Conservation (phyloP, 2,797 vertebrate species). For the Gambelia wislizenii region DNA sequence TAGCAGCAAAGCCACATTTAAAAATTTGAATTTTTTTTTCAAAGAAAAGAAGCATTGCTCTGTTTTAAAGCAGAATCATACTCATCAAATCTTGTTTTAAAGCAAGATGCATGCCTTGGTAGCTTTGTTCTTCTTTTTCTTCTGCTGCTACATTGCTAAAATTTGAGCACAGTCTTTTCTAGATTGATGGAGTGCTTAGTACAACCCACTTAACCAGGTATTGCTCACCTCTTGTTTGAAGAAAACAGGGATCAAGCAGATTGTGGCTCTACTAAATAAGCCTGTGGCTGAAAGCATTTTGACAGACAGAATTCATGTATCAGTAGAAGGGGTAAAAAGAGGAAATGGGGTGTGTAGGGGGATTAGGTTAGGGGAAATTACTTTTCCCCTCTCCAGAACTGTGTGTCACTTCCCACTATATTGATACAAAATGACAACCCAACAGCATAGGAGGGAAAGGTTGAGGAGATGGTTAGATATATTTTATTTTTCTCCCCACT, state of each 20-base stretch:
- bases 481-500: background rate
- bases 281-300: background rate
- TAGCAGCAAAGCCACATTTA: too few relatives aligned
- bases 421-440: background rate
- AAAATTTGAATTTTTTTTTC: too few relatives aligned
- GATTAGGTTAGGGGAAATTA: background rate
- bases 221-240: too few relatives aligned
- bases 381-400: background rate
- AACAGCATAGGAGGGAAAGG: background rate
- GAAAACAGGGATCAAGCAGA: background rate
- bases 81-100: too few relatives aligned
- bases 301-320: background rate
- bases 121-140: too few relatives aligned
- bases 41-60: too few relatives aligned
- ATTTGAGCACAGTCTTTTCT: too few relatives aligned
- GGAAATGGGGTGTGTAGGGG: background rate
- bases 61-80: too few relatives aligned
- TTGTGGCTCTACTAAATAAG: background rate
- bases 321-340: background rate
- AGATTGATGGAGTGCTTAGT: too few relatives aligned
- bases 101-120: too few relatives aligned
- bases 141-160: too few relatives aligned
- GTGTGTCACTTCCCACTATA: background rate
- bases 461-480: background rate
- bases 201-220: too few relatives aligned